These are phyloP conservation scores for Tetragonisca angustula DNA, from an alignment of 2,888 invertebrate species.

Conservation along the genomic window DNA sequence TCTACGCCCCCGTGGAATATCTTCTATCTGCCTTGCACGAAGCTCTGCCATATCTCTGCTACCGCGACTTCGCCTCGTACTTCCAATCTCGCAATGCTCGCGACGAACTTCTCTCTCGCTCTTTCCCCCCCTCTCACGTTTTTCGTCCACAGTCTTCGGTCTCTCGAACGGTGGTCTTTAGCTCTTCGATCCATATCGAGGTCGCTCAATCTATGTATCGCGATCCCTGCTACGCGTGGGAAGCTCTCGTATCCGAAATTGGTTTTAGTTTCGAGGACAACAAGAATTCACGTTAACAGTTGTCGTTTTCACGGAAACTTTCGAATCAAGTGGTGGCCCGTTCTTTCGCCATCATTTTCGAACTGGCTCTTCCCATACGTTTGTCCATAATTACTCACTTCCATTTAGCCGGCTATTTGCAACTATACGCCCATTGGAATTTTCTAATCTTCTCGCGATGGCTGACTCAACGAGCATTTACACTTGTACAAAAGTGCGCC, in stretches of 20 bases:
- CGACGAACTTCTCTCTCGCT: constrained; percentile 59
- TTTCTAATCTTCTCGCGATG: constrained; percentile 52
- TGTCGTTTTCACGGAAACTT: background rate
- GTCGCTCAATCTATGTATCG: constrained; percentile 30
- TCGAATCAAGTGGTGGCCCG: background rate
- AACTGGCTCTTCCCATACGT: background rate
- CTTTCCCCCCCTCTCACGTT: background rate
- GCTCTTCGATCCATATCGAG: background rate
- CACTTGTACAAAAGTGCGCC: constrained; percentile 48
- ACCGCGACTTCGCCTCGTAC: constrained; percentile 61
- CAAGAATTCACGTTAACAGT: background rate
- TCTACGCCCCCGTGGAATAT: constrained; percentile 74
- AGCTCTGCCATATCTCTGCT: constrained; percentile 60
- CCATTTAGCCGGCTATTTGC: constrained; percentile 42
- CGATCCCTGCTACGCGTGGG: background rate
- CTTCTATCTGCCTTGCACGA: constrained; percentile 58
- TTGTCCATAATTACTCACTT: constrained; percentile 30
- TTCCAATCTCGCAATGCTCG: constrained; percentile 65
- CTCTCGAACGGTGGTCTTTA: constrained; percentile 1
- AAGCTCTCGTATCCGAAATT: background rate
- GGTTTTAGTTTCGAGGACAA: background rate
- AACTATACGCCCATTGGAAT: constrained; percentile 35
- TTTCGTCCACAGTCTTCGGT: background rate
- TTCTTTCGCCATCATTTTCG: background rate
- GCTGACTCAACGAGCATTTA: constrained; percentile 39